Evolutionary conservation across 2,888 invertebrate species (phyloP).

Genomic region (Mesorhabditis spiculigera): DNA sequence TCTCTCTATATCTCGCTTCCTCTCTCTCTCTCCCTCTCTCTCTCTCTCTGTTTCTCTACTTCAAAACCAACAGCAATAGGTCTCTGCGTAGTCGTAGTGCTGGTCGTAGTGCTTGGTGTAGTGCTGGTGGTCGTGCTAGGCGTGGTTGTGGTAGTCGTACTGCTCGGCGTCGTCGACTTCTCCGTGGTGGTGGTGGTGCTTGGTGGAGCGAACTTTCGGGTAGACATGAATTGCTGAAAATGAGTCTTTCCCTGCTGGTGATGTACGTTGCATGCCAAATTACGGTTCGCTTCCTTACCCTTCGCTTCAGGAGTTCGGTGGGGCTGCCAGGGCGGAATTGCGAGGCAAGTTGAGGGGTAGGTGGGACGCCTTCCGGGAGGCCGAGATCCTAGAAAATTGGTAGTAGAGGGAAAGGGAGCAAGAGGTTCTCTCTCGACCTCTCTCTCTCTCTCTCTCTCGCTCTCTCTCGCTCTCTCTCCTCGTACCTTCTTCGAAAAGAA

Average conservation of each 20-base stretch:
- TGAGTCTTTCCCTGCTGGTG: no score
- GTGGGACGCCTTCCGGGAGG: conserved; percentile 44
- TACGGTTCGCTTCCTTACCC: neutral
- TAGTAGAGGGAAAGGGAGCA: no score
- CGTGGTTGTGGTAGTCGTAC: conserved; percentile 18
- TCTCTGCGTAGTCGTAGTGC: conserved; percentile 15
- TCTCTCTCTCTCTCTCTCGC: neutral
- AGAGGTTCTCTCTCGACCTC: no score
- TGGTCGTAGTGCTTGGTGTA: conserved; percentile 17
- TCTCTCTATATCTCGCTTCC: no score
- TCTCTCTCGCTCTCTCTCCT: neutral
- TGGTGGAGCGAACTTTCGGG: conserved; percentile 13
- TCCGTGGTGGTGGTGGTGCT: neutral
- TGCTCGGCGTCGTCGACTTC: conserved; percentile 4
- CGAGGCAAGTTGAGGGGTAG: conserved; percentile 12
- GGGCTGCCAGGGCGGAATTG: conserved; percentile 3
- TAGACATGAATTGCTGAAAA: neutral
- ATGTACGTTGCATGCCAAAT: no score
- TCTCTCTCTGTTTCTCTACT: neutral
- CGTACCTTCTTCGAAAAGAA: conserved; percentile 9
- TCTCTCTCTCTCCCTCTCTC: neutral
- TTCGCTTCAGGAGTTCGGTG: neutral
- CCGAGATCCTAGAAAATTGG: conserved; percentile 44
- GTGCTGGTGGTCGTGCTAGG: conserved; percentile 18
- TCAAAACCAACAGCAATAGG: conserved; percentile 3